Base-by-base conservation (phyloP, 2,797 vertebrate species). In the Peromyscus attwateri region DNA sequence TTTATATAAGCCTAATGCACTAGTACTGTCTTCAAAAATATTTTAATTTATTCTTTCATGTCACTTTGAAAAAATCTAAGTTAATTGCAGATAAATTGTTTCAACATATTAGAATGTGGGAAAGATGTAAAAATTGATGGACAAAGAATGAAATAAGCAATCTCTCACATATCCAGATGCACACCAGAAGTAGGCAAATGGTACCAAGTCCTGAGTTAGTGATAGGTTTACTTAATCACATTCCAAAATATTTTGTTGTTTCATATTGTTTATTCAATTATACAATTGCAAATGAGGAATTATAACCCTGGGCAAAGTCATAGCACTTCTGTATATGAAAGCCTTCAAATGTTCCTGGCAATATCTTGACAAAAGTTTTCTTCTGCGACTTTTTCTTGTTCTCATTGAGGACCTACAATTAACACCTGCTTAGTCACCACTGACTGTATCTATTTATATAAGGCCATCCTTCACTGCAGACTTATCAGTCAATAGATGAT, bases 301-400 rank as follows among this genome's bases (percentile, higher is more conserved):
- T 71, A 34, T 81, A 37, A 19, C 52, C 55, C 21, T 52, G 62
- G 90, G 75, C 23, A 89, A 93, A 94, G n/a, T 64, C 21, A 16
- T 81, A 92, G 27, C 7, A 23, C 52, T 92, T 71, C 40, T 71
- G 14, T 46, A 57, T 43, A 57, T 84, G 87, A 84, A 68, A 43
- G 73, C 25, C 43, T 88, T 76, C 37, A 83, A 12, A 85, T 31
- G 37, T 23, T 88, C 34, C 37, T 84, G 55, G 34, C 12, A 37
- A 57, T 60, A 57, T 93, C 85, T 68, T 95, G 79, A 52, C 64
- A 84, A 92, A 73, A 71, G 34, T n/a, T 31, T 6, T 79, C 31
- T 82, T 94, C 75, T 75, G 13, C 40, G 46, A 1, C 40, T 34
- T 68, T 34, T 66, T 21, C 82, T 87, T 93, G 31, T 77, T 87